Base-by-base conservation (phyloP, 2,113 vertebrate genomes). In the Anas platyrhynchos region DNA sequence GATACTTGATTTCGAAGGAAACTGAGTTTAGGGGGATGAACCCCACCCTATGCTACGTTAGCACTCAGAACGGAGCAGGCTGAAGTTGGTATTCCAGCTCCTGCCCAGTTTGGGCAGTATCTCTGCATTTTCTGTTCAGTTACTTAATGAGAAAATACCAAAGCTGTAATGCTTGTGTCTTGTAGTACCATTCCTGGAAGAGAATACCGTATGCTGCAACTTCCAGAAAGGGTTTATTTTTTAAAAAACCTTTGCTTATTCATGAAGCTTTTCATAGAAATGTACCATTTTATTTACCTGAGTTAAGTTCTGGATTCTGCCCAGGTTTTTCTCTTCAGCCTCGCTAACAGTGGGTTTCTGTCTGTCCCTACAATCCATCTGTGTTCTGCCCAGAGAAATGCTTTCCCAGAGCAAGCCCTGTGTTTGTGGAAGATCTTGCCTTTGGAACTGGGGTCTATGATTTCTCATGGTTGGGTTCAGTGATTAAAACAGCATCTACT, bases 361-460 rank as follows among this genome's bases (percentile, higher is more conserved):
- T 97, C 86, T 82, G 54, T 74, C 55, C 81, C 78, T 91, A 96
- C 95, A 97, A 96, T 93, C 74, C 41, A 4, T 69, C 96, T 94
- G 92, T 95, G 96, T 96, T 96, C 91, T 93, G 63, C 81, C 72
- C 38, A 31, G 86, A 92, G 71, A 91, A 94, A 80, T 2, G 13
- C 86, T 48, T 73, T 77, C 71, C 76, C 5, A 0, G 38, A 81
- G 76, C 69, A 88, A 88, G 48, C 13, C 62, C 36, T 9, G 54
- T 96, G 94, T 94, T 96, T 96, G 88, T 93, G 88, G 86, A 95
- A 96, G 88, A 63, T 43, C 83, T 94, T 89, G 74, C 86, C 71
- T 85, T 88, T 92, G 92, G 91, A 92, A 94, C 69, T 54, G n/a
- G 66, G 67, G 66, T 87, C 62, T 72, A 3, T 61, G 91, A 85